These are phyloP conservation scores for Cliona cf. orientalis DNA, from an alignment of 37 sponge, comb jelly and placozoan genomes.

Conservation along the genomic window DNA sequence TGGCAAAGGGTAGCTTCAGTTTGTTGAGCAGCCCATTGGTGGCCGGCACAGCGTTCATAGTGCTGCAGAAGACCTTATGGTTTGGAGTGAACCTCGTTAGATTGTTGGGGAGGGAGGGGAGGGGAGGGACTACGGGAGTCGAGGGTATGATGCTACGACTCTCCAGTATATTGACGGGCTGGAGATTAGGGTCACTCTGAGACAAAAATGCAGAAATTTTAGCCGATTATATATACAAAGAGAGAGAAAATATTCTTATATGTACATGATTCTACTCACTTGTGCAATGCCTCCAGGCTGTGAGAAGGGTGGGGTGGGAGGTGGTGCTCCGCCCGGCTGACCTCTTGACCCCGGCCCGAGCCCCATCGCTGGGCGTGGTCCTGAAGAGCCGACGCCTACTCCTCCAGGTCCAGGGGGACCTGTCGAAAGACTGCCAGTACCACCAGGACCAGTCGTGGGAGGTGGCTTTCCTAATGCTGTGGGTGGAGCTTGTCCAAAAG, in stretches of 20 bases:
- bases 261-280: background rate
- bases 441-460: too few relatives aligned
- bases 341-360: too few relatives aligned
- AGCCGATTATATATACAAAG: background rate
- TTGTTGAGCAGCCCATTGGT: slow-evolving; percentile 82
- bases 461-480: too few relatives aligned
- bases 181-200: slow-evolving; percentile 54
- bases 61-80: slow-evolving; percentile 82
- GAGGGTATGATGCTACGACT: slow-evolving; percentile 69
- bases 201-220: too few relatives aligned
- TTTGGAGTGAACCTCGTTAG: slow-evolving; percentile 37
- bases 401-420: too few relatives aligned
- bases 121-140: slow-evolving; percentile 38
- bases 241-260: background rate
- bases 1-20: slow-evolving; percentile 89
- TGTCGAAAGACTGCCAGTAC: too few relatives aligned
- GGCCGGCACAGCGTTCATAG: slow-evolving; percentile 87
- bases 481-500: background rate
- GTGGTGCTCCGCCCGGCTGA: too few relatives aligned
- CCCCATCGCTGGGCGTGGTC: too few relatives aligned
- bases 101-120: slow-evolving; percentile 41
- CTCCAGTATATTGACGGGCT: slow-evolving; percentile 82
- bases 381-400: too few relatives aligned
- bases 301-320: too few relatives aligned
- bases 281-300: background rate